A percentile compares a stretch with the other conserved stretches of the same genome.
Evolutionary conservation across 2,113 vertebrate species (phyloP).

Genomic region (Craseonycteris thonglongyai): DNA sequence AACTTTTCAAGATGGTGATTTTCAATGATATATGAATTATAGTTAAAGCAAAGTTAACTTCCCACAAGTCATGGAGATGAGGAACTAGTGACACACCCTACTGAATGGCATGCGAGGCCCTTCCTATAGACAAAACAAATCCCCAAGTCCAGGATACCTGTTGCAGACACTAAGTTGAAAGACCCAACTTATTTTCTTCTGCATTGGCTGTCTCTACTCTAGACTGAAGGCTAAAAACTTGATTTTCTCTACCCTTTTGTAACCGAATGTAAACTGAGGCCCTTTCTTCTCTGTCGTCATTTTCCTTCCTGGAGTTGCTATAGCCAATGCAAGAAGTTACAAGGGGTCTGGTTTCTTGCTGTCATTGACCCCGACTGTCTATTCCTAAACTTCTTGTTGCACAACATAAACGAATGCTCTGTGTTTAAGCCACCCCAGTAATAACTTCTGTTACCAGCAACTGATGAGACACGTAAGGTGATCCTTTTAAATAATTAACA

Average conservation of each 20-base stretch:
- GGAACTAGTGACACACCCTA: rapidly evolving
- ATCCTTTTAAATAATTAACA: not conserved
- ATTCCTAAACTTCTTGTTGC: not conserved
- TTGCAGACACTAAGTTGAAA: rapidly evolving
- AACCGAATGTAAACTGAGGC: not conserved
- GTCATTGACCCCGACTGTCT: not conserved
- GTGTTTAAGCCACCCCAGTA: not conserved
- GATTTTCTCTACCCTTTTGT: too few relatives aligned
- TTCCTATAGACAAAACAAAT: not conserved
- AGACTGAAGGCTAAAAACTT: not conserved
- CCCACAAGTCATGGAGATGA: not conserved
- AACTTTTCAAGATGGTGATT: not conserved
- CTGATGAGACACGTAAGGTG: not conserved
- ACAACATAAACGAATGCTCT: not conserved
- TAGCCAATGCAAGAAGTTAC: not conserved
- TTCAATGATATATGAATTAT: rapidly evolving
- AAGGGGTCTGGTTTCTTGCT: not conserved
- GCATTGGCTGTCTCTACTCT: not conserved
- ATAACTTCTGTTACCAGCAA: not conserved
- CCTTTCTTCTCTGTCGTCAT: too few relatives aligned
- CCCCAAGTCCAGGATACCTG: rapidly evolving
- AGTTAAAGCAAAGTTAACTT: not conserved
- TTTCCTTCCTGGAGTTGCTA: not conserved
- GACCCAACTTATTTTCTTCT: not conserved
- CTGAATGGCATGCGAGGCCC: not conserved